phyloP scores from a whole-genome alignment of 2,888 invertebrate genomes.

The Petrophora chlorosata region DNA sequence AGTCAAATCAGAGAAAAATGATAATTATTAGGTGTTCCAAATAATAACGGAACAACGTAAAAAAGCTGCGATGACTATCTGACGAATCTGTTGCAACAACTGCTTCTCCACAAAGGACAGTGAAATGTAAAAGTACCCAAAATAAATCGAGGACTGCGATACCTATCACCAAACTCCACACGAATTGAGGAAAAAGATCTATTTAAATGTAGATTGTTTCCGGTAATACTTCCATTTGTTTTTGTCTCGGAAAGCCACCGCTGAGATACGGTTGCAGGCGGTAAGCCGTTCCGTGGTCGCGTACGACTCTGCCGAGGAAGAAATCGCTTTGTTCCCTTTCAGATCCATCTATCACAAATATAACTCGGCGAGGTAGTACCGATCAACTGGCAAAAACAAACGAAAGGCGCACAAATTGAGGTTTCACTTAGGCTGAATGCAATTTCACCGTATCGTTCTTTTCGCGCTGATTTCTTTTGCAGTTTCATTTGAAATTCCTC shows the following conservation, averaged over 20 bases:
- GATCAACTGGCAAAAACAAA: constrained; percentile 4
- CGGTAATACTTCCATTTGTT: constrained; percentile 83
- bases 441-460: background rate
- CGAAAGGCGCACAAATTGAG: constrained; percentile 15
- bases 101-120: constrained; percentile 40
- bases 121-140: constrained; percentile 71
- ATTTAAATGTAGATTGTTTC: constrained; percentile 83
- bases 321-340: constrained; percentile 35
- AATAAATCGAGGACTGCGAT: constrained; percentile 78
- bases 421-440: constrained; percentile 12
- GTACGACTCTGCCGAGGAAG: constrained; percentile 40
- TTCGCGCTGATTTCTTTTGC: constrained; percentile 1
- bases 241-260: constrained; percentile 71
- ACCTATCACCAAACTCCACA: constrained; percentile 79
- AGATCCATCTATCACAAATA: constrained; percentile 26
- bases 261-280: constrained; percentile 67
- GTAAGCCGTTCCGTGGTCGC: constrained; percentile 64
- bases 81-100: constrained; percentile 40
- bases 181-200: constrained; percentile 81
- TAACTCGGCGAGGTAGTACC: constrained; percentile 3
- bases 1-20: background rate
- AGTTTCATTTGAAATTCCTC: background rate
- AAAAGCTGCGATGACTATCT: constrained; percentile 41
- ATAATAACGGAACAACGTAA: background rate
- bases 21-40: background rate